phyloP scores from a whole-genome alignment of 1,140 invertebrate genomes.

The Teleogryllus occipitalis region DNA sequence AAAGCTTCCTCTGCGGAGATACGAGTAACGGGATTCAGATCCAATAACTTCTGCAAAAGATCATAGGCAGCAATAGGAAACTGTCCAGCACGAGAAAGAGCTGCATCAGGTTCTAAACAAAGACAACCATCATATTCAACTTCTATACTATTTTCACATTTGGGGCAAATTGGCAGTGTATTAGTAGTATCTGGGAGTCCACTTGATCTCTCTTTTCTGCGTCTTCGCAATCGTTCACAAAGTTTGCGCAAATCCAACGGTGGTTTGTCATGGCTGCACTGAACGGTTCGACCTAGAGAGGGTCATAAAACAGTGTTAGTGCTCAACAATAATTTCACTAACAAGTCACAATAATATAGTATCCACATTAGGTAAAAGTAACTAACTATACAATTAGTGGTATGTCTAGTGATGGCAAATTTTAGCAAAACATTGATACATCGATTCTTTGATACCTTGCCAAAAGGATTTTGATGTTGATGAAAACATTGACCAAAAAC shows the following conservation, averaged over 20 bases:
- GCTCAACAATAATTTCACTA: no score
- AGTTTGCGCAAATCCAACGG: slow-evolving; percentile 45
- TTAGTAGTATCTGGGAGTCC: not conserved
- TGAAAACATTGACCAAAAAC: no score
- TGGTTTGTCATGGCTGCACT: slow-evolving; percentile 42
- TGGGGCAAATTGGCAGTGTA: slow-evolving; percentile 10
- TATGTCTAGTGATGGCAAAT: no score
- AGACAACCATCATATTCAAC: slow-evolving; percentile 14
- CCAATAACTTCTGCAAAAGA: slow-evolving; percentile 61
- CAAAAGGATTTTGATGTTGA: no score
- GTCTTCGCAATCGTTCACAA: slow-evolving; percentile 38
- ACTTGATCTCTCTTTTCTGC: slow-evolving; percentile 15
- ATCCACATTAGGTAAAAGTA: no score
- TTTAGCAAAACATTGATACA: no score
- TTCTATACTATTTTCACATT: slow-evolving; percentile 9
- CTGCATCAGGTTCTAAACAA: not conserved
- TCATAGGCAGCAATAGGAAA: slow-evolving; percentile 66
- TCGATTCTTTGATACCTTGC: no score
- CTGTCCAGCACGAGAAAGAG: slow-evolving; percentile 23
- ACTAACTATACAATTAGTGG: no score
- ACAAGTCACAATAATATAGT: no score
- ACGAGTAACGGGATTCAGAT: slow-evolving; percentile 63
- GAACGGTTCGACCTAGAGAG: slow-evolving; percentile 46
- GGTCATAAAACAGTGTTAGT: no score
- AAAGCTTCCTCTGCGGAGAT: slow-evolving; percentile 66